phyloP scores from a whole-genome alignment of 2,888 invertebrate genomes.

The Spodoptera littoralis region DNA sequence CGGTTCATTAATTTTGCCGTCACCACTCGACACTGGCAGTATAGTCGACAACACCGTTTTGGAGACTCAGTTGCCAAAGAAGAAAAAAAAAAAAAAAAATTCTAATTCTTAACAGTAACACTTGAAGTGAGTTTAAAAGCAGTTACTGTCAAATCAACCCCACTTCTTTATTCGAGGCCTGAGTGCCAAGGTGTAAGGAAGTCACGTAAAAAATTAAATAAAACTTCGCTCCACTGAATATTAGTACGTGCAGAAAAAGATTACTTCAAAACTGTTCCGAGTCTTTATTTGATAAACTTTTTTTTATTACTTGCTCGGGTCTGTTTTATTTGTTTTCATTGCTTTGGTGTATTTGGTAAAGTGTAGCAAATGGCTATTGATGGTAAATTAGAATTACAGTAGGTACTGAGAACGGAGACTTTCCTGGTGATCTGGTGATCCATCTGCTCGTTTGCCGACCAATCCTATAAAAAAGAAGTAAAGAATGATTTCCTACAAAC shows the following conservation, averaged over 20 bases:
- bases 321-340: conserved; percentile 23
- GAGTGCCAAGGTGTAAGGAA: conserved; percentile 44
- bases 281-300: conserved; percentile 51
- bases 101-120: neutral
- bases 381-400: too few species aligned
- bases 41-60: too few species aligned
- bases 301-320: conserved; percentile 42
- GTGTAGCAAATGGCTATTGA: neutral
- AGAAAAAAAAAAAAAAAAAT: too few species aligned
- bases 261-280: conserved; percentile 40
- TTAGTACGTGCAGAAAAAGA: conserved; percentile 52
- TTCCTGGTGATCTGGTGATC: too few species aligned
- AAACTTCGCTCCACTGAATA: conserved; percentile 54
- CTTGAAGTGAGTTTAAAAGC: conserved; percentile 6
- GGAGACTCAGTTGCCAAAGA: too few species aligned
- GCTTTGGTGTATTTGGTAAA: neutral
- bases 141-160: conserved; percentile 26
- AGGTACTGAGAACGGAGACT: too few species aligned
- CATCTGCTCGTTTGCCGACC: too few species aligned
- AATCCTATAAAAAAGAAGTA: too few species aligned
- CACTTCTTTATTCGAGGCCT: conserved; percentile 28
- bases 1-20: too few species aligned
- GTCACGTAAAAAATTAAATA: conserved; percentile 70
- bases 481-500: too few species aligned
- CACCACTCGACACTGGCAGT: too few species aligned